Evolutionary conservation across 2,888 invertebrate genomes (phyloP).

Genomic region (Catocala nupta): DNA sequence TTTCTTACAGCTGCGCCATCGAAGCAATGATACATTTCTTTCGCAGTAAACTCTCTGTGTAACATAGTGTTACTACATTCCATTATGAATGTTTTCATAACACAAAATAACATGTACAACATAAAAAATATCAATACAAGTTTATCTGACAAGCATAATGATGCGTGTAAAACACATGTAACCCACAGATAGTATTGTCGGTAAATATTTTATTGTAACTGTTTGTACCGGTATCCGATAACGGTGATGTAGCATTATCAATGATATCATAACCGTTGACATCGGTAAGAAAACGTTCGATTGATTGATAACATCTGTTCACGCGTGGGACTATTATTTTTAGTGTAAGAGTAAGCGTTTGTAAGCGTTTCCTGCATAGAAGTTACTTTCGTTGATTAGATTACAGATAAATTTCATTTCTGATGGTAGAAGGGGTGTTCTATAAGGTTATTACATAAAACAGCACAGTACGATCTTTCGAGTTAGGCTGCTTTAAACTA

Average conservation of each 20-base stretch:
- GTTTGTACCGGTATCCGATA: conserved; percentile 71
- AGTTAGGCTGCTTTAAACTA: too few species aligned
- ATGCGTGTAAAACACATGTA: conserved; percentile 75
- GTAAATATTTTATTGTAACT: conserved; percentile 73
- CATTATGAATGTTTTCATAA: not conserved
- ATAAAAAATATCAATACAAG: conserved; percentile 33
- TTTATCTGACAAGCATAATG: conserved; percentile 41
- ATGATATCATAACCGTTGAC: conserved; percentile 50
- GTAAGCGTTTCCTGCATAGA: not conserved
- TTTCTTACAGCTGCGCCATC: too few species aligned
- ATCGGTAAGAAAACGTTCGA: conserved; percentile 38
- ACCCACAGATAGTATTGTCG: conserved; percentile 53
- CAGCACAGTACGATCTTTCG: too few species aligned
- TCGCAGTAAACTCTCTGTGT: too few species aligned
- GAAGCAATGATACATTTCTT: too few species aligned
- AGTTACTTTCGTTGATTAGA: not conserved
- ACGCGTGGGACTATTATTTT: conserved; percentile 26
- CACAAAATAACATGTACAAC: conserved; percentile 1
- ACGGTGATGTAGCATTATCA: conserved; percentile 63
- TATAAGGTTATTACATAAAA: too few species aligned
- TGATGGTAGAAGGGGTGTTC: too few species aligned
- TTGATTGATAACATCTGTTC: conserved; percentile 36
- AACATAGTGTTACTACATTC: not conserved
- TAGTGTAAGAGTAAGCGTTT: not conserved
- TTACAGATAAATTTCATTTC: not conserved